A percentile compares a stretch with the other conserved stretches of the same genome.
Conservation (phyloP, 2,888 invertebrate species). For the Eupithecia vulgata region DNA sequence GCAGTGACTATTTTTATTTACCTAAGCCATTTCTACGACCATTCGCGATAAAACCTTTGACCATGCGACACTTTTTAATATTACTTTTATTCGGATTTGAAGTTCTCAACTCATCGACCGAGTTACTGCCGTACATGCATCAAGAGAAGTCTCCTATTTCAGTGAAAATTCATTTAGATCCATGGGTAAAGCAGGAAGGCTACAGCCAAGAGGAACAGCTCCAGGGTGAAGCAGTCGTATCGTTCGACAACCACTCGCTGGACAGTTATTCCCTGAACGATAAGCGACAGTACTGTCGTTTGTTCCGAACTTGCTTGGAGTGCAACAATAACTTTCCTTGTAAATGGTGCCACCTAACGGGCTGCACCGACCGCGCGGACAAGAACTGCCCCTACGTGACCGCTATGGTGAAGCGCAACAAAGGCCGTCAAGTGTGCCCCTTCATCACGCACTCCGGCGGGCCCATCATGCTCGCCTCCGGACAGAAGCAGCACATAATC, state of each 20-base stretch:
- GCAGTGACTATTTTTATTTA: background rate
- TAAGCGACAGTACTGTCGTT: background rate
- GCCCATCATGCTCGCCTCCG: background rate
- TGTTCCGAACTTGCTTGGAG: background rate
- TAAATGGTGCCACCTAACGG: background rate
- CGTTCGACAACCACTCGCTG: background rate
- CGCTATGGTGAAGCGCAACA: background rate
- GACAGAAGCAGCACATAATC: background rate
- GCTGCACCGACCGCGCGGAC: constrained; percentile 1
- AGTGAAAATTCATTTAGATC: background rate
- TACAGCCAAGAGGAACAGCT: background rate
- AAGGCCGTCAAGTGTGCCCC: background rate
- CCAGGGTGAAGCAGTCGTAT: background rate
- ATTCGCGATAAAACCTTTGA: background rate
- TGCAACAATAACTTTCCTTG: background rate
- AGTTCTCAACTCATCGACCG: background rate
- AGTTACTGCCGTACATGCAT: background rate
- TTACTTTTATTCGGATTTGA: background rate
- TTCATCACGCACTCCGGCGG: background rate
- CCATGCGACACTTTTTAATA: background rate
- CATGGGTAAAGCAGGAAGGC: background rate
- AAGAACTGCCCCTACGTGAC: background rate
- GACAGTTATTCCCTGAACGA: background rate
- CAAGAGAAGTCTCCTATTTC: background rate
- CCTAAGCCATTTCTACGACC: background rate